Conservation (phyloP, 2,797 vertebrate species). For the Artibeus lituratus region DNA sequence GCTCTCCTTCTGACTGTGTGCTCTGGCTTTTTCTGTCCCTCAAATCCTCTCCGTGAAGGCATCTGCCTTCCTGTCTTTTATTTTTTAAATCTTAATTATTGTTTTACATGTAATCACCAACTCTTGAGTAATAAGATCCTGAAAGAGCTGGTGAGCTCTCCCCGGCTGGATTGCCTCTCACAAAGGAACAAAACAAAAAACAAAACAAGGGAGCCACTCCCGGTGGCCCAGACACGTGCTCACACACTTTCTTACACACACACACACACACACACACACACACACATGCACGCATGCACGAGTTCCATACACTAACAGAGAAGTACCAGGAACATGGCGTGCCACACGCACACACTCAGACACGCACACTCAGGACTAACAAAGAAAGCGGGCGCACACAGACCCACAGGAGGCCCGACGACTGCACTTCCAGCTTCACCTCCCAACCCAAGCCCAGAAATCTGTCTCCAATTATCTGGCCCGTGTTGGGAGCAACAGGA, state of each 20-base stretch:
- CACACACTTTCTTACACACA: neutral
- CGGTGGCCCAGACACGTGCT: neutral
- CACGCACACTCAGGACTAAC: neutral
- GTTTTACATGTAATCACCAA: conserved; percentile 60
- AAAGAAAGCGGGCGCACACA: neutral
- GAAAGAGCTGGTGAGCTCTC: conserved; percentile 37
- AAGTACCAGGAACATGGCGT: neutral
- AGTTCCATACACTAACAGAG: neutral
- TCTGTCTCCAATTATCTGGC: conserved; percentile 46
- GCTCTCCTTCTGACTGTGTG: neutral
- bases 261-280: neutral
- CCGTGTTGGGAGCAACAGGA: conserved; percentile 48
- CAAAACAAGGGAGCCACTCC: conserved; percentile 12
- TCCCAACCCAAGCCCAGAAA: conserved; percentile 32
- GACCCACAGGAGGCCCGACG: conserved; percentile 17
- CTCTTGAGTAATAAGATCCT: conserved; percentile 60
- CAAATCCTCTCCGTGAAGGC: neutral
- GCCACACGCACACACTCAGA: neutral
- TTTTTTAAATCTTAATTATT: conserved; percentile 41
- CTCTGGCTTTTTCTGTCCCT: neutral
- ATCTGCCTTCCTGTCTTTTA: conserved; percentile 38
- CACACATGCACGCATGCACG: neutral
- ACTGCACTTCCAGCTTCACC: conserved; percentile 40
- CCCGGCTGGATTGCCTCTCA: conserved; percentile 25
- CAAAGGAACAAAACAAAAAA: conserved; percentile 38